Conservation (phyloP, 1,140 invertebrate genomes). For the Aphis craccivora region DNA sequence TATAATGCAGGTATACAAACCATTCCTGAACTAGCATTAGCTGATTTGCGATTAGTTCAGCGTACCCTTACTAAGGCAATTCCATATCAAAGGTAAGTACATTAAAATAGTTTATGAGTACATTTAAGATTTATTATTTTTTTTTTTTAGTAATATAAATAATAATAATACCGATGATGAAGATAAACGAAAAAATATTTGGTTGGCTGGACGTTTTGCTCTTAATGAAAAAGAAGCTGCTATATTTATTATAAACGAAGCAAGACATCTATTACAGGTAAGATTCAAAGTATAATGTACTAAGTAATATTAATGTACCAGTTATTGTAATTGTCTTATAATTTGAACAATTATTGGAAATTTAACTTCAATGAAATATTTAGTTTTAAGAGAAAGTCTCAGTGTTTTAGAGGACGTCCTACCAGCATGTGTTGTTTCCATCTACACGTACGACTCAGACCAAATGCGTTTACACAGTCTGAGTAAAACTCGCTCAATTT, state of each 20-base stretch:
- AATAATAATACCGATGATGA: constrained; percentile 54
- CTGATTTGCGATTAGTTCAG: constrained; percentile 75
- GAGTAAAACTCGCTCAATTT: no score
- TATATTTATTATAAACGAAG: constrained; percentile 79
- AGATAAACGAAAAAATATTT: constrained; percentile 67
- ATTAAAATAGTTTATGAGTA: constrained; percentile 58
- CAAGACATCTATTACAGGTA: constrained; percentile 73
- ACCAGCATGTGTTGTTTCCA: neutral
- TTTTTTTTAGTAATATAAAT: constrained; percentile 5
- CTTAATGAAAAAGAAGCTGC: constrained; percentile 86
- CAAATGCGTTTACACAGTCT: no score
- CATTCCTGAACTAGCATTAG: constrained; percentile 79
- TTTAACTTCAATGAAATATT: no score
- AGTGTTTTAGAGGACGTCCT: neutral
- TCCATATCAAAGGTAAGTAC: constrained; percentile 81
- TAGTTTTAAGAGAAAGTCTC: neutral
- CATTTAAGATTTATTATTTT: neutral
- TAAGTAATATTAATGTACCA: no score
- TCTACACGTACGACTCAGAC: no score
- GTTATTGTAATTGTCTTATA: no score
- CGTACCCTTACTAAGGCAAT: constrained; percentile 78
- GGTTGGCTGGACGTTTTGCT: constrained; percentile 82
- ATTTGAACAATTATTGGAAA: no score
- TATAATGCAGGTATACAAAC: constrained; percentile 85
- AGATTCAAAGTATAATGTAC: neutral